Percentiles rank a stretch among this genome's conserved stretches.
phyloP scores from a whole-genome alignment of 2,797 vertebrate genomes.

The Lacerta agilis region DNA sequence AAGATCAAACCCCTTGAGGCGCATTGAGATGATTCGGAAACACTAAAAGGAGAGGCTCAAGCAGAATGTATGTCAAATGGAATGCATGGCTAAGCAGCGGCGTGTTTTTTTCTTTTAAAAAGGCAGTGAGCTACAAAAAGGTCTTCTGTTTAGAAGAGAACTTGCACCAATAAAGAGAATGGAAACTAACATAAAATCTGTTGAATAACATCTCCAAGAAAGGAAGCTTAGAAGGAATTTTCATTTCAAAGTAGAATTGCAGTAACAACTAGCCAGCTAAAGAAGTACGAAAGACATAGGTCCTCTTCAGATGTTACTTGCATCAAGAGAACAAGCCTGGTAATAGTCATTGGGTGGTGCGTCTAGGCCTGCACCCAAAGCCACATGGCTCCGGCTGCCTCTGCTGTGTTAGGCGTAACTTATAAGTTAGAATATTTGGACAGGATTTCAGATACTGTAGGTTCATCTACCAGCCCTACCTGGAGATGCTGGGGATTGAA shows the following conservation, averaged over 20 bases:
- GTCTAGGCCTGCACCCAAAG: no score
- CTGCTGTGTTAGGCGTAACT: not conserved
- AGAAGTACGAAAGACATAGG: not conserved
- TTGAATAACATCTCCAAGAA: not conserved
- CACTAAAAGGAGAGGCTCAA: no score
- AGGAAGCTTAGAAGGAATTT: not conserved
- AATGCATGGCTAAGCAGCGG: not conserved
- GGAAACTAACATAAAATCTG: not conserved
- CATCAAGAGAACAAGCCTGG: no score
- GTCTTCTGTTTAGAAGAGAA: not conserved
- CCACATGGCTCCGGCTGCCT: not conserved
- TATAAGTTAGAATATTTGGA: no score
- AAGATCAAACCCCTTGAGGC: not conserved
- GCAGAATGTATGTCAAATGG: not conserved
- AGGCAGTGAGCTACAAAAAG: not conserved
- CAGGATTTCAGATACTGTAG: no score
- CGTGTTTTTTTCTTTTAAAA: not conserved
- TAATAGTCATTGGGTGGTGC: no score
- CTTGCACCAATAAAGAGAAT: not conserved
- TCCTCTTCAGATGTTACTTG: not conserved
- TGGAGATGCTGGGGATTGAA: no score
- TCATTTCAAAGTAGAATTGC: not conserved
- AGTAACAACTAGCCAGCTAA: not conserved
- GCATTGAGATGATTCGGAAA: not conserved
- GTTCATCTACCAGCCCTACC: no score